These are phyloP conservation scores for Pollicipes pollicipes DNA, from an alignment of 1,140 invertebrate genomes.

Conservation along the genomic window DNA sequence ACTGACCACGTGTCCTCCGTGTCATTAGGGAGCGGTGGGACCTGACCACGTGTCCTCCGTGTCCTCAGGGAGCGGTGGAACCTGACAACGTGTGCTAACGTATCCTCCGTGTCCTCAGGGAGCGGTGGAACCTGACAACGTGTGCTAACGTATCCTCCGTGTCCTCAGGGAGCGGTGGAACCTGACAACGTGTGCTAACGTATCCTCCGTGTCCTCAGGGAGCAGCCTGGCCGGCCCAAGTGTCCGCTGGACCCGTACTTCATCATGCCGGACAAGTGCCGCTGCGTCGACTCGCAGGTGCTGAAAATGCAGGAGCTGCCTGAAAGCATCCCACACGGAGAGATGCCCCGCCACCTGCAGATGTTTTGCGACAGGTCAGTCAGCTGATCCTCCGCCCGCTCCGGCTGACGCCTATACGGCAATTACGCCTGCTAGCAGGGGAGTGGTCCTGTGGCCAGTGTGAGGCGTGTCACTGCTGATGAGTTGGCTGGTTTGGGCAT, in stretches of 20 bases:
- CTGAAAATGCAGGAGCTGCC: slow-evolving; percentile 88
- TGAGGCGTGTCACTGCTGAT: neutral
- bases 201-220: too few relatives aligned
- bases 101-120: too few relatives aligned
- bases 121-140: too few relatives aligned
- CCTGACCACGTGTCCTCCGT: too few relatives aligned
- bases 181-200: too few relatives aligned
- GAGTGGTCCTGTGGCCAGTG: neutral
- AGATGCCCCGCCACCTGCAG: slow-evolving; percentile 91
- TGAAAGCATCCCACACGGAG: slow-evolving; percentile 91
- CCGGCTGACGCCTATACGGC: neutral
- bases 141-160: too few relatives aligned
- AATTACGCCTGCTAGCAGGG: slow-evolving; percentile 5
- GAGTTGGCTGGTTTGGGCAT: too few relatives aligned
- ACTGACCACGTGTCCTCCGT: too few relatives aligned
- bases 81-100: too few relatives aligned
- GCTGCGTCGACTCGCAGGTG: slow-evolving; percentile 80
- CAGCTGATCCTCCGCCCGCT: neutral
- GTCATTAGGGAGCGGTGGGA: too few relatives aligned
- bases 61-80: too few relatives aligned
- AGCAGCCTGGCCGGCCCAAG: slow-evolving; percentile 69
- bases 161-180: too few relatives aligned
- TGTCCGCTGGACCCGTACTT: slow-evolving; percentile 97
- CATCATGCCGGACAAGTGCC: slow-evolving; percentile 91
- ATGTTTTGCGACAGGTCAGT: slow-evolving; percentile 73